phyloP scores from a whole-genome alignment of 2,797 vertebrate species.

The Clarias fuscus region DNA sequence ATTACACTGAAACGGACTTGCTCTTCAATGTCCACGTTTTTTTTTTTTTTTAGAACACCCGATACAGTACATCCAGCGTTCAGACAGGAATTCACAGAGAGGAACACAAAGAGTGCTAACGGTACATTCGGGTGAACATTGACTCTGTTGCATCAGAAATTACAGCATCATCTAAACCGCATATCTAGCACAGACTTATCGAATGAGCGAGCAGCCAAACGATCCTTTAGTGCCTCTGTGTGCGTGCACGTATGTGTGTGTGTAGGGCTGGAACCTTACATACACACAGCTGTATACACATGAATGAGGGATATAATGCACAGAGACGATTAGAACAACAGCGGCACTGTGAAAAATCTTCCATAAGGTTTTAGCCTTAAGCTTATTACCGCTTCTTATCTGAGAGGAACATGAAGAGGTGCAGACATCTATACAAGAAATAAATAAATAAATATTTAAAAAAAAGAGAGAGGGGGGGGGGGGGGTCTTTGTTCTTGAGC shows the following conservation, averaged over 20 bases:
- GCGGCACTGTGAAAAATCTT: slow-evolving; percentile 35
- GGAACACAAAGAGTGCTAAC: background rate
- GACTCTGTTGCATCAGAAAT: slow-evolving; percentile 30
- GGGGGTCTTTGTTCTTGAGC: slow-evolving; percentile 63
- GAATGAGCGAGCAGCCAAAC: background rate
- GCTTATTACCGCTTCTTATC: slow-evolving; percentile 49
- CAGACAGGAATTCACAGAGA: background rate
- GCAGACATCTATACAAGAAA: slow-evolving; percentile 22
- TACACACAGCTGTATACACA: slow-evolving; percentile 15
- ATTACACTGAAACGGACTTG: background rate
- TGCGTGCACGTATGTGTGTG: background rate
- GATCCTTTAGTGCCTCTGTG: background rate
- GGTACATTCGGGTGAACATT: background rate
- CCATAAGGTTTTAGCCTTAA: slow-evolving; percentile 48
- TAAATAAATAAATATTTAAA: background rate
- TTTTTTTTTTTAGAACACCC: too few relatives aligned
- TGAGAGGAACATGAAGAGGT: slow-evolving; percentile 41
- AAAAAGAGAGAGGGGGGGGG: background rate
- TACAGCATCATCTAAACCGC: slow-evolving; percentile 6
- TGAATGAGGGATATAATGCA: slow-evolving; percentile 26
- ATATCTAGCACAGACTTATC: background rate
- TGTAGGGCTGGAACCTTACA: slow-evolving; percentile 13
- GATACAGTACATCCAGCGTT: background rate
- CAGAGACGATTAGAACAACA: slow-evolving; percentile 24
- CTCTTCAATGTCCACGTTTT: background rate